A percentile compares a stretch with the other conserved stretches of the same genome.
Conservation (phyloP, 2,888 invertebrate species). For the Augiades crinisus region DNA sequence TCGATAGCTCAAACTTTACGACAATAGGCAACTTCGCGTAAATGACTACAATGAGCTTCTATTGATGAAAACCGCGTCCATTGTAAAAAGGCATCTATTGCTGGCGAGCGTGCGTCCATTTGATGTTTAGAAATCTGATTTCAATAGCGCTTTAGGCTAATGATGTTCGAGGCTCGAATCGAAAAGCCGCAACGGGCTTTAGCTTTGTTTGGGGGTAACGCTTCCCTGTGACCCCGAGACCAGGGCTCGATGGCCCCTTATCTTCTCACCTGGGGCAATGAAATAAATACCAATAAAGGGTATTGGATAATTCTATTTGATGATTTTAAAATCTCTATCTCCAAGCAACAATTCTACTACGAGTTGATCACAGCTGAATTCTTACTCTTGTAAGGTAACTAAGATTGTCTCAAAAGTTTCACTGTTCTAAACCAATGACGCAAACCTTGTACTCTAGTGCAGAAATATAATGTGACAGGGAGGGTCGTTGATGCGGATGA, state of each 20-base stretch:
- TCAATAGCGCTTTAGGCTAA: slow-evolving; percentile 33
- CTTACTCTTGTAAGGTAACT: too few species aligned
- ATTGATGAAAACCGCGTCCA: slow-evolving; percentile 52
- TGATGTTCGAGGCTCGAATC: slow-evolving; percentile 29
- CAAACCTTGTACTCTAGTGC: too few species aligned
- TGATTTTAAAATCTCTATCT: too few species aligned
- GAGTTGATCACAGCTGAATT: too few species aligned
- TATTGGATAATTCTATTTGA: too few species aligned
- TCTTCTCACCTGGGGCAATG: background rate
- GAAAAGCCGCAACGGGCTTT: background rate
- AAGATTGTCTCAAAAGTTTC: too few species aligned
- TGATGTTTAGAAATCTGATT: slow-evolving; percentile 27
- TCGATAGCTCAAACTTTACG: slow-evolving; percentile 72
- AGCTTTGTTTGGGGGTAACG: slow-evolving; percentile 5
- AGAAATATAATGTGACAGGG: too few species aligned
- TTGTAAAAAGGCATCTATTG: slow-evolving; percentile 37
- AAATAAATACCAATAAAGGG: too few species aligned
- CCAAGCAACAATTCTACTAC: too few species aligned
- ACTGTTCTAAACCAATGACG: too few species aligned
- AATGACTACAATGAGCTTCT: slow-evolving; percentile 58
- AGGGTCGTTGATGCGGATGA: too few species aligned
- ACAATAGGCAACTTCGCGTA: slow-evolving; percentile 69
- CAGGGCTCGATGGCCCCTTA: background rate
- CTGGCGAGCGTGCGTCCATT: slow-evolving; percentile 17
- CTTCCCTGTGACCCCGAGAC: slow-evolving; percentile 11